Conservation (phyloP, 2,797 vertebrate genomes). For the Discoglossus pictus region DNA sequence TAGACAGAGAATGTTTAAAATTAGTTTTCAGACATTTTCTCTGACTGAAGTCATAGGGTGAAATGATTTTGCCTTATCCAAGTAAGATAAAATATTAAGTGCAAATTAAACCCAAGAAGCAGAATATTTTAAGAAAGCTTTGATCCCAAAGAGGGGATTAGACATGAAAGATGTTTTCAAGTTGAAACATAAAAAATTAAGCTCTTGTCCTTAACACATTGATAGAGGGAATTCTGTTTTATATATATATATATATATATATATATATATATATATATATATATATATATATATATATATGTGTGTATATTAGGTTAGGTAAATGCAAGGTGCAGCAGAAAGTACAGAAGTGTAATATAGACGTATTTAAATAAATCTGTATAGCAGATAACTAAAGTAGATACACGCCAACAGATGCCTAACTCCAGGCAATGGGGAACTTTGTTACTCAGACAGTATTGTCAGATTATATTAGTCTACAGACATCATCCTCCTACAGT, state of each 20-base stretch:
- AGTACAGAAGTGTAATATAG: neutral
- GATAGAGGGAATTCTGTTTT: too few relatives aligned
- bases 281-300: too few relatives aligned
- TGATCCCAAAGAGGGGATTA: constrained; percentile 24
- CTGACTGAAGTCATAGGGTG: constrained; percentile 3
- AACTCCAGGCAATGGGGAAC: constrained; percentile 59
- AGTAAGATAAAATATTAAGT: constrained; percentile 17
- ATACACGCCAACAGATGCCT: constrained; percentile 64
- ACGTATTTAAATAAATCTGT: neutral
- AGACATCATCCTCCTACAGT: constrained; percentile 49
- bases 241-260: too few relatives aligned
- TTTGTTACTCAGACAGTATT: constrained; percentile 59
- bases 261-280: too few relatives aligned
- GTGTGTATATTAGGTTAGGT: too few relatives aligned
- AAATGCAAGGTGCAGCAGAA: constrained; percentile 13
- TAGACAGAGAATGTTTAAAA: too few relatives aligned
- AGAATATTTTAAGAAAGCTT: constrained; percentile 14
- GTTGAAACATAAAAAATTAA: too few relatives aligned
- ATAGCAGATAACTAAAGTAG: constrained; percentile 52
- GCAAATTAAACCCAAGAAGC: constrained; percentile 1
- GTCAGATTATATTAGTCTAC: constrained; percentile 63
- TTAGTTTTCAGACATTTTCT: too few relatives aligned
- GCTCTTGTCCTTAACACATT: too few relatives aligned
- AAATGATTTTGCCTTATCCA: neutral
- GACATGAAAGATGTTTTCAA: neutral